Evolutionary conservation across 2,113 vertebrate genomes (phyloP).

Genomic region (Mionectes macconnelli): DNA sequence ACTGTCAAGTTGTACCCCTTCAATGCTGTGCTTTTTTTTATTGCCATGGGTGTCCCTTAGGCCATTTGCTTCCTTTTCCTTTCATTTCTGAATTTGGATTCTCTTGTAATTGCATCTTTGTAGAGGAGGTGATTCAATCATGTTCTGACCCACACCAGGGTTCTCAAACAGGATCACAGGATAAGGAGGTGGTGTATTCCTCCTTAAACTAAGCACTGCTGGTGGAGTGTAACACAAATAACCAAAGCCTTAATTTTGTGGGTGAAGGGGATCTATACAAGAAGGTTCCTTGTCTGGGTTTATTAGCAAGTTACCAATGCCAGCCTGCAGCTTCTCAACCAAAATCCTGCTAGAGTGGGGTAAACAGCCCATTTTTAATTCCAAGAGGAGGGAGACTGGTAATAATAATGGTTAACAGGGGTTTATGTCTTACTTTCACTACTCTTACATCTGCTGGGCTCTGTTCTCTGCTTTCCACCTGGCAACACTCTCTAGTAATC

Average conservation of each 20-base stretch:
- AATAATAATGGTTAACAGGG: background rate
- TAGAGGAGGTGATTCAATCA: background rate
- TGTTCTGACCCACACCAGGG: background rate
- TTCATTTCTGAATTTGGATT: background rate
- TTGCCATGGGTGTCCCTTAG: background rate
- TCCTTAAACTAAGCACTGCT: background rate
- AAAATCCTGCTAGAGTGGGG: background rate
- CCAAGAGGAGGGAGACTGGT: background rate
- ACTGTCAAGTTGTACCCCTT: background rate
- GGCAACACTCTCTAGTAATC: background rate
- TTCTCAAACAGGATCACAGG: background rate
- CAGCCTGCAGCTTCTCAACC: background rate
- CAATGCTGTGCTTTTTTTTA: background rate
- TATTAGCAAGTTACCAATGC: background rate
- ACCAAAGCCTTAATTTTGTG: background rate
- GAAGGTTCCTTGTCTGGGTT: background rate
- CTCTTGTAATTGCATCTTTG: background rate
- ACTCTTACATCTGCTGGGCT: background rate
- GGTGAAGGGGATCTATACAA: background rate
- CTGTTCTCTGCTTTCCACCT: background rate
- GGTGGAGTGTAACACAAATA: background rate
- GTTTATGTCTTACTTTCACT: background rate
- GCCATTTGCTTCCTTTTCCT: background rate
- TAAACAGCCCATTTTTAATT: background rate
- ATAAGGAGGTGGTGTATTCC: background rate